Evolutionary conservation across 2,888 invertebrate species (phyloP).

Genomic region (Tinea pellionella): DNA sequence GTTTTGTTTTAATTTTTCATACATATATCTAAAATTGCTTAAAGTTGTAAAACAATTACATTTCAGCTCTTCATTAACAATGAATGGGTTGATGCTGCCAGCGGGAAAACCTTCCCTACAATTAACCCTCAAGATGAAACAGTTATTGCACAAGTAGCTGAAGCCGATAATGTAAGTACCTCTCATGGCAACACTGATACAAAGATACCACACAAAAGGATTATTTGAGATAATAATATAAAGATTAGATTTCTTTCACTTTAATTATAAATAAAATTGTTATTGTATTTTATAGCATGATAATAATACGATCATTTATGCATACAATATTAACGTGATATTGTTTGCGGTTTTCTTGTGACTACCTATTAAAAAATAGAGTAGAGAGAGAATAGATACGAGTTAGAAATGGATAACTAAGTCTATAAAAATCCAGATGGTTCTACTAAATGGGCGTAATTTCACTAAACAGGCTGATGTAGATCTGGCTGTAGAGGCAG

Average conservation of each 20-base stretch:
- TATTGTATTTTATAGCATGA: background rate
- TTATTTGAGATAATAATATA: too few species aligned
- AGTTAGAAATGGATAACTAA: too few species aligned
- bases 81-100: conserved; percentile 82
- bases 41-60: too few species aligned
- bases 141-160: conserved; percentile 81
- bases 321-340: too few species aligned
- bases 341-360: too few species aligned
- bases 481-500: conserved; percentile 83
- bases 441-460: too few species aligned
- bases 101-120: conserved; percentile 87
- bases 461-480: conserved; percentile 74
- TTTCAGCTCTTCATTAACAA: conserved; percentile 86
- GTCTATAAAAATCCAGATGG: too few species aligned
- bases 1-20: too few species aligned
- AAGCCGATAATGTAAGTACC: conserved; percentile 83
- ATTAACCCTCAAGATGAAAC: conserved; percentile 85
- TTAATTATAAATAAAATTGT: background rate
- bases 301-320: too few species aligned
- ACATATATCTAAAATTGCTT: too few species aligned
- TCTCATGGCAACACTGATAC: background rate
- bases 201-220: background rate
- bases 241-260: background rate
- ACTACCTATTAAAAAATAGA: too few species aligned
- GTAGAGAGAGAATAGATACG: too few species aligned